Base-by-base conservation (phyloP, 2,888 invertebrate genomes). In the Mesopsocus fuscifrons region DNA sequence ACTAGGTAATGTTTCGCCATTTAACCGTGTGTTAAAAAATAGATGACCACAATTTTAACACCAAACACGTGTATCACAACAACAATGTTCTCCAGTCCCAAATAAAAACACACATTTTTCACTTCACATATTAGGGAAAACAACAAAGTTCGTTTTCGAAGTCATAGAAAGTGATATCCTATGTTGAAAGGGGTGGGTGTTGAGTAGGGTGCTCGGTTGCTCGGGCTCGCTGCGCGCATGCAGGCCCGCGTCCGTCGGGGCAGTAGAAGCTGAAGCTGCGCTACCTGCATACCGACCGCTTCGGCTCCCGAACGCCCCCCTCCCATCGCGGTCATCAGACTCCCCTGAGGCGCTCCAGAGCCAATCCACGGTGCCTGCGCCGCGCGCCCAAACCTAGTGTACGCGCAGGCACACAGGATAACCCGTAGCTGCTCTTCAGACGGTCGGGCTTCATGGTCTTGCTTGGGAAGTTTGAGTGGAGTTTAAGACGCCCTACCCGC, bases 201-300 rank as follows among this genome's bases (percentile, higher is more conserved):
- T n/a, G n/a, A n/a, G n/a, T n/a, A n/a, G n/a, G n/a, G n/a, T n/a
- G n/a, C n/a, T n/a, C n/a, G n/a, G n/a, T n/a, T n/a, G n/a, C n/a
- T n/a, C n/a, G n/a, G n/a, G n/a, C n/a, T n/a, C n/a, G n/a, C n/a
- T n/a, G n/a, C n/a, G n/a, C n/a, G n/a, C n/a, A n/a, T n/a, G n/a
- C n/a, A 26, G 26, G 26, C 26, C 11, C 26, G 26, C 26, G 26
- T 26, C 26, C 11, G 26, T 11, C 26, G 11, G 11, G 26, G 26
- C 26, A 26, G 26, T 26, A 26, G 11, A n/a, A n/a, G n/a, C n/a
- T n/a, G 33, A 33, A 33, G 33, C 33, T 33, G 38, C 9, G 38
- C 38, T 38, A 38, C 38, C 20, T 38, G 38, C 38, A 38, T 38
- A 18, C 38, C 38, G 20, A 21, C 38, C 38, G 33, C 33, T 33